Conservation (phyloP, 2,888 invertebrate genomes). For the Glyphotaelius pellucidus region DNA sequence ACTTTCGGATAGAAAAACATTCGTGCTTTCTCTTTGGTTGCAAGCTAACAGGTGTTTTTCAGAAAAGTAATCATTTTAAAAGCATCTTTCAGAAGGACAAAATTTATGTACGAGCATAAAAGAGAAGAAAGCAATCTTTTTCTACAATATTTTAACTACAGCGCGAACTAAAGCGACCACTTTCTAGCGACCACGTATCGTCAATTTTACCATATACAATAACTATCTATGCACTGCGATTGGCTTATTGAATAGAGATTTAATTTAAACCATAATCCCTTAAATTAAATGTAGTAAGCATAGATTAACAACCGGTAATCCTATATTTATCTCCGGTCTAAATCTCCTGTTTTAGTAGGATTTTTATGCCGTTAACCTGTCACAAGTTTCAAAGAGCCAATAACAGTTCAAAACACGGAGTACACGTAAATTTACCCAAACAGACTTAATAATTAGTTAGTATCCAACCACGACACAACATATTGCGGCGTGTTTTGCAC, state of each 20-base stretch:
- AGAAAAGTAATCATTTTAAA: neutral
- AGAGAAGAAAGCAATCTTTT: no score
- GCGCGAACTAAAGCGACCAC: neutral
- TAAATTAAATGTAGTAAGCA: no score
- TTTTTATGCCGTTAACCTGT: neutral
- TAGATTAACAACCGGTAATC: no score
- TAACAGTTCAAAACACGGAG: neutral
- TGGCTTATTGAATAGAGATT: no score
- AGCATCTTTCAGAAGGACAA: neutral
- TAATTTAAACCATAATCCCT: no score
- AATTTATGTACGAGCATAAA: neutral
- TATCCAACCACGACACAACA: neutral
- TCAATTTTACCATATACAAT: no score
- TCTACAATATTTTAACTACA: neutral
- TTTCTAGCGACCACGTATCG: neutral
- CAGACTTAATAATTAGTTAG: neutral
- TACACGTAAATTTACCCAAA: neutral
- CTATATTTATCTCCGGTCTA: neutral
- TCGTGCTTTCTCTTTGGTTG: neutral
- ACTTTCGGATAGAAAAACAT: neutral
- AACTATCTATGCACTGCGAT: no score
- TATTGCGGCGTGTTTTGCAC: neutral
- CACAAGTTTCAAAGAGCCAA: neutral
- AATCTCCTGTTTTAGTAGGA: neutral
- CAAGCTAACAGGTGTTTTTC: neutral